Evolutionary conservation across 2,888 invertebrate species (phyloP).

Genomic region (Drosophila austrosaltans): DNA sequence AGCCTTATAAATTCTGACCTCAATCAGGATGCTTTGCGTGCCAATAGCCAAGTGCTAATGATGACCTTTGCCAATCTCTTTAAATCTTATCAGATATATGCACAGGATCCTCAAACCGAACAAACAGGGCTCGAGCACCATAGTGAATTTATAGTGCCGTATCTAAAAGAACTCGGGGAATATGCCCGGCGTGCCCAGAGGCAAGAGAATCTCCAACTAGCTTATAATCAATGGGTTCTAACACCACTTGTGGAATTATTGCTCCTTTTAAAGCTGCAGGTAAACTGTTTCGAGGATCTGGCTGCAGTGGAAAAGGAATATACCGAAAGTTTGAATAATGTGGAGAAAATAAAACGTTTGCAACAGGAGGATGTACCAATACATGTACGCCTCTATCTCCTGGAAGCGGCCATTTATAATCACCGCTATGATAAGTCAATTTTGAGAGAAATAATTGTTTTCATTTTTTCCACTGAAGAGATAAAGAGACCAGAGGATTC

Average conservation of each 20-base stretch:
- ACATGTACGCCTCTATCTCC: conserved; percentile 64
- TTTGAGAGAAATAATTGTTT: conserved; percentile 32
- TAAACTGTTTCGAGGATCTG: conserved; percentile 75
- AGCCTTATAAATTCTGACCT: conserved; percentile 67
- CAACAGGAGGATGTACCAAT: conserved; percentile 41
- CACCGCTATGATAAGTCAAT: conserved; percentile 48
- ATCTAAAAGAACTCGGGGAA: conserved; percentile 62
- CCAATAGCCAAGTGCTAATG: conserved; percentile 62
- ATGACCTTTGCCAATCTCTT: conserved; percentile 66
- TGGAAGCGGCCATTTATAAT: conserved; percentile 74
- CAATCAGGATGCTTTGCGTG: conserved; percentile 76
- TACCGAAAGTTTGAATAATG: conserved; percentile 7
- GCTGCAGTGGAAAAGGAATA: conserved; percentile 69
- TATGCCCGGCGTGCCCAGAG: conserved; percentile 69
- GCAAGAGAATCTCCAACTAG: conserved; percentile 35
- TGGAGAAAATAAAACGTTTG: conserved; percentile 19
- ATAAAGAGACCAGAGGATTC: conserved; percentile 5
- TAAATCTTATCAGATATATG: conserved; percentile 60
- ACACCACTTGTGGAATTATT: conserved; percentile 67
- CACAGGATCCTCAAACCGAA: conserved; percentile 41
- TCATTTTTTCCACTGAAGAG: conserved; percentile 27
- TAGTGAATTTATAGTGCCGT: conserved; percentile 66
- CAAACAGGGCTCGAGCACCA: conserved; percentile 20
- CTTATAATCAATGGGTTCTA: conserved; percentile 54
- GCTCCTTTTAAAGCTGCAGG: conserved; percentile 51